A percentile compares a stretch with the other conserved stretches of the same genome.
Evolutionary conservation across 1,140 invertebrate genomes (phyloP).

Genomic region (Forficula auricularia): DNA sequence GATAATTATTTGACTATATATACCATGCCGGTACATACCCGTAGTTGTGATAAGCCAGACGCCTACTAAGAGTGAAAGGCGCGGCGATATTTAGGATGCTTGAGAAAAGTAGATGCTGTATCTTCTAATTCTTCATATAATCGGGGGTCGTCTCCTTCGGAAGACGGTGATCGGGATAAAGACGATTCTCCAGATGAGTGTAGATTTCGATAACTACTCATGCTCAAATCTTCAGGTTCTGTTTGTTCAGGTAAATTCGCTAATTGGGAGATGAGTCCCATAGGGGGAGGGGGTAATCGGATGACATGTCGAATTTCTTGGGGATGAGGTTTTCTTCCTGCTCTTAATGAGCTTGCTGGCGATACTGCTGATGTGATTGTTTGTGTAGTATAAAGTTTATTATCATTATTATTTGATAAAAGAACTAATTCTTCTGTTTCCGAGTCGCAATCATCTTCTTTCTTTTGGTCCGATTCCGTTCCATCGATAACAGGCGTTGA

Average conservation of each 20-base stretch:
- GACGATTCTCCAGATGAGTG: constrained; percentile 22
- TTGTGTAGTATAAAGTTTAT: constrained; percentile 9
- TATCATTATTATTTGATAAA: constrained; percentile 6
- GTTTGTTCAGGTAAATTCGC: constrained; percentile 56
- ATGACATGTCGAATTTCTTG: constrained; percentile 30
- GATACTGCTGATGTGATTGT: constrained; percentile 19
- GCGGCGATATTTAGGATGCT: constrained; percentile 11
- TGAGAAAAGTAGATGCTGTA: constrained; percentile 10
- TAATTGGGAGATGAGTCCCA: constrained; percentile 12
- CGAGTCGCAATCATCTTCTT: constrained; percentile 4
- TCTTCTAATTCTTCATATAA: constrained; percentile 19
- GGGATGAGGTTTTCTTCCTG: constrained; percentile 26
- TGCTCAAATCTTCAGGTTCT: constrained; percentile 70
- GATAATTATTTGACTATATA: no score
- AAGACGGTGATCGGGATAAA: constrained; percentile 17
- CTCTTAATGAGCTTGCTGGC: constrained; percentile 16
- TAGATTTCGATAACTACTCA: constrained; percentile 25
- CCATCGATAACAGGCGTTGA: constrained; percentile 19
- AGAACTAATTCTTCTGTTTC: constrained; percentile 2
- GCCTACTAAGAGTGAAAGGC: not conserved
- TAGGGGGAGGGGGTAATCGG: constrained; percentile 14
- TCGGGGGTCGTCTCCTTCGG: constrained; percentile 21
- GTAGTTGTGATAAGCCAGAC: constrained; percentile 13
- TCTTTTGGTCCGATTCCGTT: constrained; percentile 13
- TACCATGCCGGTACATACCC: constrained; percentile 17